Conservation (phyloP, 2,797 vertebrate species). For the Lateolabrax maculatus region DNA sequence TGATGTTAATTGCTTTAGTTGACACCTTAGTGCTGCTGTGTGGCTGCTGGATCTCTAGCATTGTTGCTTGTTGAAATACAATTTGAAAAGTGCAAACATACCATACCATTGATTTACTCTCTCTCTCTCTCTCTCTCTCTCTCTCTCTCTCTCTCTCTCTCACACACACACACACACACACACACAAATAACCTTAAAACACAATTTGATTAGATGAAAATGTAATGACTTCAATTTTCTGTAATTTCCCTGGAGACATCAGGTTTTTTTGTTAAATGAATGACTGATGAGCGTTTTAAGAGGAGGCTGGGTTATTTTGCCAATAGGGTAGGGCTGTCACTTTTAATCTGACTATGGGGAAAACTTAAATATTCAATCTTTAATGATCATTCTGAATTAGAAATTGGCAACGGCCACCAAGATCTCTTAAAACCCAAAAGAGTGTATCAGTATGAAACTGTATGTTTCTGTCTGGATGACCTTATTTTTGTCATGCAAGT, state of each 20-base stretch:
- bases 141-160: too few relatives aligned
- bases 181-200: slow-evolving; percentile 18
- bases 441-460: background rate
- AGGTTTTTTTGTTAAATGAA: slow-evolving; percentile 3
- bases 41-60: background rate
- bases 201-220: slow-evolving; percentile 12
- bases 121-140: too few relatives aligned
- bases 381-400: background rate
- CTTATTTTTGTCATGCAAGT: background rate
- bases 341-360: background rate
- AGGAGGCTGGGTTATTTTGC: slow-evolving; percentile 7
- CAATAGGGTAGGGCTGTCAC: background rate
- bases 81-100: background rate
- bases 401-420: background rate
- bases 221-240: slow-evolving; percentile 21
- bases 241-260: slow-evolving; percentile 44
- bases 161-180: background rate
- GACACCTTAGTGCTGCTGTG: background rate
- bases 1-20: background rate
- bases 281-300: slow-evolving; percentile 6
- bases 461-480: background rate
- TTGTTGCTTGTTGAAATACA: background rate
- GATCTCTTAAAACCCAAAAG: background rate
- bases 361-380: background rate
- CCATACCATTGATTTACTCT: too few relatives aligned